Percentiles rank a stretch among this genome's conserved stretches.
Conservation (phyloP, 2,113 vertebrate genomes). For the Trogon surrucura region DNA sequence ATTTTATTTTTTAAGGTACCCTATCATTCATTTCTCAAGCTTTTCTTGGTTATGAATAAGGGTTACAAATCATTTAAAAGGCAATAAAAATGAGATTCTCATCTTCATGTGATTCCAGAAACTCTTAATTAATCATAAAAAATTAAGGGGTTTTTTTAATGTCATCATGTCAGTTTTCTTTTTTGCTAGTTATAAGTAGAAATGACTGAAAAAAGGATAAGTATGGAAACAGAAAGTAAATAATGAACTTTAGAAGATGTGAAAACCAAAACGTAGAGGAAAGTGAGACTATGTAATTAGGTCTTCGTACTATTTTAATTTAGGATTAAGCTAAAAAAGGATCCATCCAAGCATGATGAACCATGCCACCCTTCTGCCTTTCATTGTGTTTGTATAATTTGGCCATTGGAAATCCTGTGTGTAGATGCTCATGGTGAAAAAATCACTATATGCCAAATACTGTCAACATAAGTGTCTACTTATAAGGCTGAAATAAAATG, state of each 20-base stretch:
- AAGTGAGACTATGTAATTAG: background rate
- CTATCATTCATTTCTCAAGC: rapidly evolving
- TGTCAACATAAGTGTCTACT: background rate
- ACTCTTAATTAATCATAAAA: background rate
- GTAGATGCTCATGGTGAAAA: background rate
- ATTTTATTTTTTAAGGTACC: background rate
- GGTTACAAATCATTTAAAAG: background rate
- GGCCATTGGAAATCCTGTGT: background rate
- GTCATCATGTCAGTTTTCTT: background rate
- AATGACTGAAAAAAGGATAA: background rate
- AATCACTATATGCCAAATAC: background rate
- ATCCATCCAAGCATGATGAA: background rate
- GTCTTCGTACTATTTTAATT: background rate
- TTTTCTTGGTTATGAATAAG: background rate
- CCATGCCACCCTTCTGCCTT: background rate
- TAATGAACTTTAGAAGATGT: background rate
- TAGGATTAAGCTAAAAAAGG: background rate
- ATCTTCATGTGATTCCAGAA: background rate
- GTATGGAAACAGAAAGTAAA: background rate
- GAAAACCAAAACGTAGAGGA: background rate
- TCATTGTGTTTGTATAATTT: background rate
- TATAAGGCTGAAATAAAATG: background rate
- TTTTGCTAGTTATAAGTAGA: background rate
- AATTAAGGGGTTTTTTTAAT: background rate
- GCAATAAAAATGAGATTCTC: background rate